Conservation (phyloP, 1,140 invertebrate species). For the Cecropterus lyciades region DNA sequence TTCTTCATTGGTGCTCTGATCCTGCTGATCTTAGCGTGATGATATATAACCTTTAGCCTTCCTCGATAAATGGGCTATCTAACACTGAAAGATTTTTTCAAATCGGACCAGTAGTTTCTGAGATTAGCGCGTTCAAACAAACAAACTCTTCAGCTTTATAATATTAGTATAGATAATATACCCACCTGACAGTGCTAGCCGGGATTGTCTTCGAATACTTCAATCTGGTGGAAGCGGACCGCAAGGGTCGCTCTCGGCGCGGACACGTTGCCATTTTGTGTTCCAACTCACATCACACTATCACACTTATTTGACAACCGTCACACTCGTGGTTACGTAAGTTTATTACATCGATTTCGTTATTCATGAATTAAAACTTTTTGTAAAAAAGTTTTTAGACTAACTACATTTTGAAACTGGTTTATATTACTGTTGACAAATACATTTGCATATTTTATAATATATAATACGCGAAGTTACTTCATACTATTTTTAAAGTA, state of each 20-base stretch:
- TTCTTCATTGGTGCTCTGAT: no score
- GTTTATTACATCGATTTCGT: constrained; percentile 22
- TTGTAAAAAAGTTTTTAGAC: constrained; percentile 43
- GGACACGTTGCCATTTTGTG: constrained; percentile 71
- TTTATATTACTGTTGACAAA: neutral
- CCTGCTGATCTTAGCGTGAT: no score
- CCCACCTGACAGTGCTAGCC: constrained; percentile 68
- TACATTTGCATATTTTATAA: neutral
- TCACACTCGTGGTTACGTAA: constrained; percentile 12
- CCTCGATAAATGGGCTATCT: no score
- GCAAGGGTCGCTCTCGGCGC: constrained; percentile 54
- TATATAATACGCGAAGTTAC: no score
- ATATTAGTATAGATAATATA: no score
- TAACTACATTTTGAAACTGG: constrained; percentile 18
- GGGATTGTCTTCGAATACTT: constrained; percentile 75
- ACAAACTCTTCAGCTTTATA: no score
- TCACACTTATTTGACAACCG: constrained; percentile 28
- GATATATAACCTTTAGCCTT: no score
- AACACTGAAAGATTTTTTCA: no score
- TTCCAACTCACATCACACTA: constrained; percentile 24
- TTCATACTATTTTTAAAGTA: no score
- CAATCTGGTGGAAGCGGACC: constrained; percentile 61
- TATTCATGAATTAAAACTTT: constrained; percentile 46
- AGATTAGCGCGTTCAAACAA: no score
- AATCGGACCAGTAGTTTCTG: no score